Conservation (phyloP, 2,888 invertebrate genomes). For the Psylliodes chrysocephalus region DNA sequence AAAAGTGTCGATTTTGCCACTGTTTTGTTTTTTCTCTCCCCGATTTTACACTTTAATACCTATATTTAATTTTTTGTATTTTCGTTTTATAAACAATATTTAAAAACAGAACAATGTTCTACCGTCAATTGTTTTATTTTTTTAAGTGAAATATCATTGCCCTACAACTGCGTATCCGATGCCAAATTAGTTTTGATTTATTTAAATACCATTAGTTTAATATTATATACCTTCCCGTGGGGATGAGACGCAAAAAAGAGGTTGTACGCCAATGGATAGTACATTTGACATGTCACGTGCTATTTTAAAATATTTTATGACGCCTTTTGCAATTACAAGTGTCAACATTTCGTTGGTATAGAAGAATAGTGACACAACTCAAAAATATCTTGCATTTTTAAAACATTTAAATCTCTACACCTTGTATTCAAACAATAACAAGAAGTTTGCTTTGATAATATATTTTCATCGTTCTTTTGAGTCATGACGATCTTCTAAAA, state of each 20-base stretch:
- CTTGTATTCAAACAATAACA: too few species aligned
- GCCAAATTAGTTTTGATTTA: conserved; percentile 47
- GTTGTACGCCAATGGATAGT: not conserved
- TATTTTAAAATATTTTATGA: too few species aligned
- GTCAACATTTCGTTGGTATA: too few species aligned
- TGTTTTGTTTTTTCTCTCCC: too few species aligned
- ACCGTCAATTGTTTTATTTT: conserved; percentile 58
- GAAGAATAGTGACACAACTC: too few species aligned
- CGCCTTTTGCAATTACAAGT: too few species aligned
- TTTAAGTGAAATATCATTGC: conserved; percentile 55
- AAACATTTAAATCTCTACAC: too few species aligned
- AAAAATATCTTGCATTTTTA: too few species aligned
- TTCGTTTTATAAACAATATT: conserved; percentile 62
- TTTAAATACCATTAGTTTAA: conserved; percentile 17
- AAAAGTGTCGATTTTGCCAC: conserved; percentile 41
- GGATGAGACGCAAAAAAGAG: not conserved
- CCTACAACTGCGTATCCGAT: conserved; percentile 39
- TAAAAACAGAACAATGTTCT: conserved; percentile 65
- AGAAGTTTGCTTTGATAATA: too few species aligned
- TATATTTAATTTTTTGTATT: conserved; percentile 53
- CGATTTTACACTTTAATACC: conserved; percentile 51
- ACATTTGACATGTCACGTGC: too few species aligned
- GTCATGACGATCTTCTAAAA: too few species aligned
- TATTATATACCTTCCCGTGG: conserved; percentile 12
- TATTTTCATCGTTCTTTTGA: too few species aligned